phyloP scores from a whole-genome alignment of 2,113 vertebrate genomes.

The Anguilla rostrata region DNA sequence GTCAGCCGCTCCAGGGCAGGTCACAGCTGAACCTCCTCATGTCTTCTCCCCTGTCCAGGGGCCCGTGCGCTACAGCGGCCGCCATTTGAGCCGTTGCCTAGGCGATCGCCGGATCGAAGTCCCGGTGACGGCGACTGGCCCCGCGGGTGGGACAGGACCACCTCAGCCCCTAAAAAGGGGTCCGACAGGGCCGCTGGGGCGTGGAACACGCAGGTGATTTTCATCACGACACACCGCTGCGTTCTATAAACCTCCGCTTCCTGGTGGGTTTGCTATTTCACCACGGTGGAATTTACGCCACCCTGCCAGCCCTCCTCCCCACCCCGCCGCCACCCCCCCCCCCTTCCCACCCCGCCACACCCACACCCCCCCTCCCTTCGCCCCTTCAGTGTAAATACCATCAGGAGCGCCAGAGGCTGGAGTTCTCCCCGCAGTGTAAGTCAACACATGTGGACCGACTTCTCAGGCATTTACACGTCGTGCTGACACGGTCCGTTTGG shows the following conservation, averaged over 20 bases:
- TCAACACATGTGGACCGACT: neutral
- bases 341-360: too few species aligned
- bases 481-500: neutral
- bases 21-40: constrained; percentile 35
- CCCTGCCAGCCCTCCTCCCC: neutral
- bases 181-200: neutral
- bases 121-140: neutral
- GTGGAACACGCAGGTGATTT: neutral
- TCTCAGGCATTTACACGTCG: neutral
- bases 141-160: neutral
- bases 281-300: neutral
- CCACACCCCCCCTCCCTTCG: too few species aligned
- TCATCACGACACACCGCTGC: neutral
- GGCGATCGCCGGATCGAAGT: too few species aligned
- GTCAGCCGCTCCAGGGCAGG: neutral
- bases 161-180: neutral
- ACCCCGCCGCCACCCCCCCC: too few species aligned
- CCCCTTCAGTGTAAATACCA: too few species aligned
- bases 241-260: neutral
- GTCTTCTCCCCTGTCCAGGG: constrained; percentile 27
- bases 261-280: neutral
- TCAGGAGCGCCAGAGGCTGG: neutral
- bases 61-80: neutral
- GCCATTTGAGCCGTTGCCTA: neutral
- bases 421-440: neutral